Conservation (phyloP, 2,797 vertebrate genomes). For the Novumbra hubbsi region DNA sequence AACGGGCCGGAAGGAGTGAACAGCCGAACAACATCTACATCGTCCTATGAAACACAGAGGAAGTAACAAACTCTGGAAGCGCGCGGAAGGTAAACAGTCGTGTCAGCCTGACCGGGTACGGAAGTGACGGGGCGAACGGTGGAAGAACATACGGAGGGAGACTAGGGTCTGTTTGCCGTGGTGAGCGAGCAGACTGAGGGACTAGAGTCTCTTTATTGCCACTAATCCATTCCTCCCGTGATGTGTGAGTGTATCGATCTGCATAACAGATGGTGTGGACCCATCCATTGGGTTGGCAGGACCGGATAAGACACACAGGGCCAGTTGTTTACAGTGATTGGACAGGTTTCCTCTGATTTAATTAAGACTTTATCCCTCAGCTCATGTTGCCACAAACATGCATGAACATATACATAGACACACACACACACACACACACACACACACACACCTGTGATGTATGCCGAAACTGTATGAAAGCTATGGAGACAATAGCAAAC, state of each 20-base stretch:
- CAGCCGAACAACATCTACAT: neutral
- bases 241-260: slow-evolving; percentile 77
- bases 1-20: neutral
- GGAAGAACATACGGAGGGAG: slow-evolving; percentile 49
- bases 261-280: slow-evolving; percentile 77
- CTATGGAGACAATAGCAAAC: slow-evolving; percentile 52
- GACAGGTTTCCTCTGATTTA: slow-evolving; percentile 80
- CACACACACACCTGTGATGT: slow-evolving; percentile 49
- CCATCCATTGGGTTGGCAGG: slow-evolving; percentile 63
- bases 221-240: slow-evolving; percentile 76
- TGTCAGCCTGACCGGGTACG: slow-evolving; percentile 21
- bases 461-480: slow-evolving; percentile 23
- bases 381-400: neutral
- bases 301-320: slow-evolving; percentile 74
- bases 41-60: neutral
- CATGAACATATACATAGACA: neutral
- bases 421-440: slow-evolving; percentile 21
- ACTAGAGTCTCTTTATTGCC: slow-evolving; percentile 65
- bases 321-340: slow-evolving; percentile 77
- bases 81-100: neutral
- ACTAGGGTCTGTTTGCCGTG: slow-evolving; percentile 60
- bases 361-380: slow-evolving; percentile 48
- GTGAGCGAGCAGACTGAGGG: slow-evolving; percentile 47
- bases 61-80: neutral
- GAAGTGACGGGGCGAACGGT: slow-evolving; percentile 29